A percentile compares a stretch with the other conserved stretches of the same genome.
These are phyloP conservation scores for Lithophane leautieri DNA, from an alignment of 2,888 invertebrate species.

Conservation along the genomic window DNA sequence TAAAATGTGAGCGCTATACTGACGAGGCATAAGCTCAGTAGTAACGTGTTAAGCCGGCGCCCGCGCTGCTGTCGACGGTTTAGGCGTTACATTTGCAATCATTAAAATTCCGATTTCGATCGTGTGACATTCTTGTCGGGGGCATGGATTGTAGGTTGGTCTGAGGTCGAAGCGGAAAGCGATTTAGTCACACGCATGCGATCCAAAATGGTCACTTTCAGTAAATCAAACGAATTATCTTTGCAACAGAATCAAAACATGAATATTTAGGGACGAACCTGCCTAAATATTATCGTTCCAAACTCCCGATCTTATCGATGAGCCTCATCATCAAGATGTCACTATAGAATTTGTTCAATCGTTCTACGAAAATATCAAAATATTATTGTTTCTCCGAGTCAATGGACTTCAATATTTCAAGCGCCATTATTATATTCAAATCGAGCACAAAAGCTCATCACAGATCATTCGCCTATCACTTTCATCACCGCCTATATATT, in stretches of 20 bases:
- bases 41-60: slow-evolving; percentile 20
- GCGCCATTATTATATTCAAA: background rate
- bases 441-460: slow-evolving; percentile 7
- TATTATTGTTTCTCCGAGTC: background rate
- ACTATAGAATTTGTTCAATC: background rate
- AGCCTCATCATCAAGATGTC: background rate
- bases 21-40: slow-evolving; percentile 20
- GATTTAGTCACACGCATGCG: background rate
- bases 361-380: background rate
- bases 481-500: slow-evolving; percentile 33
- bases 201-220: background rate
- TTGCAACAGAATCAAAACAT: background rate
- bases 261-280: background rate
- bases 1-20: slow-evolving; percentile 25
- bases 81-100: slow-evolving; percentile 48
- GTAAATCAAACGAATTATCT: background rate
- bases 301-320: background rate
- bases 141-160: slow-evolving; percentile 27
- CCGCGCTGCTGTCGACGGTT: background rate
- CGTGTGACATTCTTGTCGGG: slow-evolving; percentile 51
- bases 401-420: slow-evolving; percentile 2
- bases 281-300: background rate
- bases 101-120: slow-evolving; percentile 59
- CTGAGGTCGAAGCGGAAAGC: background rate
- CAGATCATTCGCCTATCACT: slow-evolving; percentile 19